Evolutionary conservation across 2,113 vertebrate genomes (phyloP), one percentile per base, ranked within the genome.

Genomic region (Rhineura floridana): DNA sequence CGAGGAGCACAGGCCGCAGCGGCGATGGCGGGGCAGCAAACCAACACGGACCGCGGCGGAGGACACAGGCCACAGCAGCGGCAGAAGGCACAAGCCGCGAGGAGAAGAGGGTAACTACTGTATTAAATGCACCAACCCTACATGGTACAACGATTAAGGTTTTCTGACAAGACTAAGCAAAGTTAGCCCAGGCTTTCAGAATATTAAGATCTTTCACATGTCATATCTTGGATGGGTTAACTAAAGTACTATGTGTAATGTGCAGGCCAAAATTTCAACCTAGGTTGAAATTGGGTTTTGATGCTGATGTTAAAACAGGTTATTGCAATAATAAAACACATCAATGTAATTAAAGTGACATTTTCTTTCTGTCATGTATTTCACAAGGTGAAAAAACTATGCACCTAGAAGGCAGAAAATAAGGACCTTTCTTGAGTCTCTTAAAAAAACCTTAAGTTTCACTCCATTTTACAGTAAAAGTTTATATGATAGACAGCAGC

Each of bases 191-290:
- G 36, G 23, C 25, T 5, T 36, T 81, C 9, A 75, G 39, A 46
- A 9, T 46, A 52, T 59, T 62, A 13, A 63, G 55, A 25, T 59
- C 9, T 5, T 44, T 63, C 79, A 62, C 2, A 4, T 62, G 36
- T 62, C 79, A 39, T 10, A 42, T 25, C 30, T 30, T 30, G 44
- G 75, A 33, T 78, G 44, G 86, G 90, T 36, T 75, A 95, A 89
- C 80, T 92, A 89, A 90, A 95, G 91, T 67, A 90, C 86, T 72
- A 93, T 78, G 86, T 87, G 59, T 90, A 92, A 93, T 92, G 91
- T 85, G 87, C 84, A 95, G 89, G 86, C 83, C 90, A 93, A 96
- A 95, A 93, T 94, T 96, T 93, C 94, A 91, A n/a, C n/a, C 88
- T 89, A 3, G 84, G 86, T 91, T 95, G 92, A 90, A 94, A 93